These are phyloP conservation scores for Sula dactylatra DNA, from an alignment of 2,113 vertebrate genomes.

Conservation along the genomic window DNA sequence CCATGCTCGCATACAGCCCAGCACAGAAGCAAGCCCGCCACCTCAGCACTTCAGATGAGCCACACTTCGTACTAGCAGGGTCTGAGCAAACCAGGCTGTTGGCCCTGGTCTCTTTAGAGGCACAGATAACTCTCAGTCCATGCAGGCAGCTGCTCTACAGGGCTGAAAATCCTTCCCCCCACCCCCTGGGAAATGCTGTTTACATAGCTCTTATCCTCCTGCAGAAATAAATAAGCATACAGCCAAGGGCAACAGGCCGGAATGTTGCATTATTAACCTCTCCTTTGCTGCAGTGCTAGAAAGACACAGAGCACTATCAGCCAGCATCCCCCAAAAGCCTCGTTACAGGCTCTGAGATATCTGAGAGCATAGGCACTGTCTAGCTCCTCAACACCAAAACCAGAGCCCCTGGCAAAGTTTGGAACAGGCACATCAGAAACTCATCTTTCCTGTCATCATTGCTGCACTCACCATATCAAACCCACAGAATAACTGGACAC, in stretches of 20 bases:
- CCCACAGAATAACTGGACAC: not conserved
- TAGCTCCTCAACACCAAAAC: not conserved
- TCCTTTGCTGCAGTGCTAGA: not conserved
- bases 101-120: not conserved
- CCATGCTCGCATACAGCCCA: not conserved
- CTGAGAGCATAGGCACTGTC: not conserved
- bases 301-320: not conserved
- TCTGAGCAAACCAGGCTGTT: not conserved
- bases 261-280: not conserved
- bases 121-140: not conserved
- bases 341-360: not conserved
- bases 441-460: too few relatives aligned
- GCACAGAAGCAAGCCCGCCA: not conserved
- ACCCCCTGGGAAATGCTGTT: not conserved
- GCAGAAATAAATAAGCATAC: not conserved
- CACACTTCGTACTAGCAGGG: not conserved
- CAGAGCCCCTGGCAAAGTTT: not conserved
- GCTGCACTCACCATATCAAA: not conserved
- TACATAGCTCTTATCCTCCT: not conserved
- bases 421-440: not conserved
- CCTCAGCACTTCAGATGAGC: not conserved
- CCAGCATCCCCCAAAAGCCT: not conserved
- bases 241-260: not conserved
- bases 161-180: not conserved
- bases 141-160: not conserved